Evolutionary conservation across 2,113 vertebrate genomes (phyloP).

Genomic region (Indicator maculatus): DNA sequence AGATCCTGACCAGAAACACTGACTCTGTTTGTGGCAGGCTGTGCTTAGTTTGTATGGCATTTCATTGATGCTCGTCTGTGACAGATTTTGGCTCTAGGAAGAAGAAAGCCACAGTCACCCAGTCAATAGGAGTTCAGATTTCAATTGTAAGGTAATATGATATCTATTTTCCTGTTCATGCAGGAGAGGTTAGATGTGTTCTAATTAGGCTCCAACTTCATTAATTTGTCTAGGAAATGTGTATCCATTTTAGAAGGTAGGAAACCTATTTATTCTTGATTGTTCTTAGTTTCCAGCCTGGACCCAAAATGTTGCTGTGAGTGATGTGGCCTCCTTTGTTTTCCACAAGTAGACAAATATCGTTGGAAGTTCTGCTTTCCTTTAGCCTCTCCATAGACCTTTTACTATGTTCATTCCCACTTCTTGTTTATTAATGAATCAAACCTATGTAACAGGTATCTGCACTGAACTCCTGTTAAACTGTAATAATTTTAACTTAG

Average conservation of each 20-base stretch:
- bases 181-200: background rate
- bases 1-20: background rate
- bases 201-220: background rate
- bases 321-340: background rate
- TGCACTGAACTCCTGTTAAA: background rate
- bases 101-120: background rate
- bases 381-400: background rate
- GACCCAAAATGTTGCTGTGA: background rate
- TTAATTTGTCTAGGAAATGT: background rate
- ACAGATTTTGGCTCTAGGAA: background rate
- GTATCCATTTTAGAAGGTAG: background rate
- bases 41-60: background rate
- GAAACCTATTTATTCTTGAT: background rate
- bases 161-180: background rate
- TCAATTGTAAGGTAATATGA: background rate
- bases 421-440: background rate
- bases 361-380: background rate
- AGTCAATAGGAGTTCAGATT: background rate
- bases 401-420: background rate
- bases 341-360: background rate
- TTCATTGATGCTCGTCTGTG: fast-evolving
- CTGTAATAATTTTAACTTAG: background rate
- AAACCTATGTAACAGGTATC: background rate
- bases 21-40: background rate
- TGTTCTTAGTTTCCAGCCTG: background rate